Conservation (phyloP, 2,113 vertebrate species). For the Sphyrna mokarran region DNA sequence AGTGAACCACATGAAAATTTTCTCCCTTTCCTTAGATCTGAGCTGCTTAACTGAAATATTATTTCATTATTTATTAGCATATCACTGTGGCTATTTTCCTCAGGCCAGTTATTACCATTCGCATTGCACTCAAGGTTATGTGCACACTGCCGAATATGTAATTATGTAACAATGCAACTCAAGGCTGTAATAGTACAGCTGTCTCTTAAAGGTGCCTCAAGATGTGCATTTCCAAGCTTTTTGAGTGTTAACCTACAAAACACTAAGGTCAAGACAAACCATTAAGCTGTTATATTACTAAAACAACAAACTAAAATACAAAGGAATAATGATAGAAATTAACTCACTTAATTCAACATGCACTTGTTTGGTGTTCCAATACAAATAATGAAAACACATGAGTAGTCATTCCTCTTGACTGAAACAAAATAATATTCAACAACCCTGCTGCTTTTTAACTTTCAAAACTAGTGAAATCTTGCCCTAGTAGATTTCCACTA, state of each 20-base stretch:
- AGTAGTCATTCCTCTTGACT: not conserved
- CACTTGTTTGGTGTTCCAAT: not conserved
- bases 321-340: not conserved
- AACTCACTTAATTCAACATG: not conserved
- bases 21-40: not conserved
- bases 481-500: not conserved
- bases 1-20: not conserved
- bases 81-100: not conserved
- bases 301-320: not conserved
- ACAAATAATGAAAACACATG: not conserved
- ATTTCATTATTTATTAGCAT: not conserved
- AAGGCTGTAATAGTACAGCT: not conserved
- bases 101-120: not conserved
- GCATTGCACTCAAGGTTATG: not conserved
- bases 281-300: not conserved
- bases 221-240: not conserved
- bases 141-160: not conserved
- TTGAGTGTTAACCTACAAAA: not conserved
- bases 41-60: not conserved
- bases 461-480: not conserved
- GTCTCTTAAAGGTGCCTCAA: not conserved
- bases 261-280: not conserved
- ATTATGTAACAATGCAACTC: not conserved
- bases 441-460: not conserved
- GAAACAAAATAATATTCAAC: not conserved